Base-by-base conservation (phyloP, 2,797 vertebrate genomes). In the Pseudopleuronectes americanus region DNA sequence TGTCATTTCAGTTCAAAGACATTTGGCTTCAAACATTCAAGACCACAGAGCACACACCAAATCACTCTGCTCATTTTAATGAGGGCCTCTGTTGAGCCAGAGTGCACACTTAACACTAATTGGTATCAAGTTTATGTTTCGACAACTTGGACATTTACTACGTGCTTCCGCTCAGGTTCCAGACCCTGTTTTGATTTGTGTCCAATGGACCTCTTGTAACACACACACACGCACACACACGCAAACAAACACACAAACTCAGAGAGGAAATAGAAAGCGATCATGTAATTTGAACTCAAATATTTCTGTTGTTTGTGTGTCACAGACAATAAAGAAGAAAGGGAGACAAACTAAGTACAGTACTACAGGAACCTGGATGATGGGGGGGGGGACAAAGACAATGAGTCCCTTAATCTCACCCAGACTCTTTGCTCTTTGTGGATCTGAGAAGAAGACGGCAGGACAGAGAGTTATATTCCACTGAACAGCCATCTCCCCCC, bases 101-200 rank as follows among this genome's bases (percentile, higher is more conserved):
- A 84, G 70, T 57, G 31, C 76, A 84, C 80, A 80, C 74, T 91
- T 87, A 90, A 89, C 79, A 87, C 70, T 85, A 87, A 91, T 86
- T 89, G 58, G 83, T 91, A 87, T 89, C 80, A 89, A 49, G 64
- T 90, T 83, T 83, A 62, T 89, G 84, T 89, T 91, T 92, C 87
- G 88, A 67, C 69, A 80, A 82, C 67, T 86, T 67, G 43, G 67
- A 70, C 70, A 77, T 85, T 88, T 81, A 85, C 71, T 79, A 41
- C 49, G 59, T 69, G 62, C 70, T 82, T 82, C 75, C 33, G 21
- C 43, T 71, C 38, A 55, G 66, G 67, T 68, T 74, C 62, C 69
- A 86, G 78, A 73, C 58, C 73, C 65, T 47, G 66, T 69, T 81
- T 67, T 76, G 62, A 89, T 84, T 76, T 62, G 76, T 76, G 24